Conservation (phyloP, 2,888 invertebrate genomes). For the Micoletzkya japonica region DNA sequence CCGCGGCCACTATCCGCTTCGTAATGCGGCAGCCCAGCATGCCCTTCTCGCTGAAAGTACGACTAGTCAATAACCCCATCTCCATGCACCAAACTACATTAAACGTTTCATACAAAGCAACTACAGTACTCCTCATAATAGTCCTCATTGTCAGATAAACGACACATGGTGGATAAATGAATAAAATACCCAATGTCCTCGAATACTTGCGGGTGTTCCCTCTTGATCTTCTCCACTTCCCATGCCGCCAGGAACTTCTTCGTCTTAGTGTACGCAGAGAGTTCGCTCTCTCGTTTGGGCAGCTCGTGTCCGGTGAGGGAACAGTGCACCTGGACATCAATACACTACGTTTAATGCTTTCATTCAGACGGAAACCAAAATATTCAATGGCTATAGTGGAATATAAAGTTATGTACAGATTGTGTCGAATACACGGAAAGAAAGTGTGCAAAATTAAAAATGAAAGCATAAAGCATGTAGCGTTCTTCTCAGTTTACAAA, state of each 20-base stretch:
- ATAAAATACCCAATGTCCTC: constrained; percentile 30
- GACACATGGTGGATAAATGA: neutral
- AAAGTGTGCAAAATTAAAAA: too few species aligned
- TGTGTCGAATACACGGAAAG: too few species aligned
- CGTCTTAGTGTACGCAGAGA: constrained; percentile 31
- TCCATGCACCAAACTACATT: neutral
- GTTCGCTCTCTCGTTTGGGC: constrained; percentile 20
- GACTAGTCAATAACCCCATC: neutral
- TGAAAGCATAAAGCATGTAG: too few species aligned
- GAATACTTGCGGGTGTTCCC: constrained; percentile 32
- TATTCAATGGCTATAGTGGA: too few species aligned
- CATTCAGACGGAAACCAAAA: too few species aligned
- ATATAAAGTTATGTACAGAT: too few species aligned
- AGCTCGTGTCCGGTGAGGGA: constrained; percentile 37
- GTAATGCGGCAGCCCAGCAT: constrained; percentile 34
- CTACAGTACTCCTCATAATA: too few species aligned
- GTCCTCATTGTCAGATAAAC: too few species aligned
- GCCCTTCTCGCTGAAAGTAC: constrained; percentile 21
- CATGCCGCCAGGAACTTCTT: constrained; percentile 35
- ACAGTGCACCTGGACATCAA: constrained; percentile 32
- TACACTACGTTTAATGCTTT: neutral
- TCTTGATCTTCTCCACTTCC: constrained; percentile 30
- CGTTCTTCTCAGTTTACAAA: too few species aligned
- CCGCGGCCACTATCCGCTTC: constrained; percentile 29
- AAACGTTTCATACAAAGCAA: neutral